Evolutionary conservation across 2,888 invertebrate genomes (phyloP), one percentile per base, ranked within the genome.

Genomic region (Synergus japonicus): DNA sequence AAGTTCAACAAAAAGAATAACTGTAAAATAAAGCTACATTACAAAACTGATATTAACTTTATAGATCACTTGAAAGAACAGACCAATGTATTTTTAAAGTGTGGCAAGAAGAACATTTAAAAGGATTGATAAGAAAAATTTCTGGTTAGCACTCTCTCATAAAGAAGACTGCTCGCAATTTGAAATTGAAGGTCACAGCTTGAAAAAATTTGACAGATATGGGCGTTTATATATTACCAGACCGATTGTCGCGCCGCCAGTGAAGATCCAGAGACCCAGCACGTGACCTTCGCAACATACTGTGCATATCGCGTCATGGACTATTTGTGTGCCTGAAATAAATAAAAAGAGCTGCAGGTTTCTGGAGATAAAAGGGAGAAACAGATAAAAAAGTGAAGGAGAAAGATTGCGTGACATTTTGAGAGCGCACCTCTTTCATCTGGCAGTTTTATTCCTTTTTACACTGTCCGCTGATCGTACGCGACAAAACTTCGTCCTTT

Each of bases 251-350:
- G 76, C 46, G 54, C 46, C 54, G 29, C 37, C 49, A 37, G 46
- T 46, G 49, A 43, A 77, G 76, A 69, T 78, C 49, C 49, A 58
- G 66, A 76, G 41, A 49, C 65, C 79, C 80, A 81, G 80, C 78
- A 81, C 66, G 76, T 85, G 88, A 87, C 87, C 88, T 88, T 89
- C 88, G 79, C 85, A 82, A 85, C 85, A 41, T 67, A 79, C 37
- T 79, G 80, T 78, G 83, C 78, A 79, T 78, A 58, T 79, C 77
- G 79, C 87, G 88, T 89, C 89, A 88, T 86, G 85, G 85, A 88
- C 88, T 90, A 88, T 88, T 89, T 88, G 86, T 87, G 88, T 79
- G 77, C 78, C 84, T 79, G 79, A 81, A 85, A 67, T 46, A 22
- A 69, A 69, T 49, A 80, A 83, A 79, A 77, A 67, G 78, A 84